These are phyloP conservation scores for Rhyacichthys aspro DNA, from an alignment of 2,797 vertebrate genomes.

Conservation along the genomic window DNA sequence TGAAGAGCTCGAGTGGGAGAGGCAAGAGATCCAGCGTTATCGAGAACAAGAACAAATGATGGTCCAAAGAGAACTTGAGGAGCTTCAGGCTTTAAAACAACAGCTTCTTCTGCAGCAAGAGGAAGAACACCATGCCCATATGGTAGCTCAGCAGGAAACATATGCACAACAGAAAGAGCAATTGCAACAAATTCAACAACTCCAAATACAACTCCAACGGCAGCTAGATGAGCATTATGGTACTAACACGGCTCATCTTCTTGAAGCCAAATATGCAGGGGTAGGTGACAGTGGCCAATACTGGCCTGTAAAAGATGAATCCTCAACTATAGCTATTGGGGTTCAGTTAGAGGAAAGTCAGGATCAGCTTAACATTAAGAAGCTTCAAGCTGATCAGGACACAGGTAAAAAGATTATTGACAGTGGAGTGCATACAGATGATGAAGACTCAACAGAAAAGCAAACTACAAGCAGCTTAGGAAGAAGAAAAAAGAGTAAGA, in stretches of 20 bases:
- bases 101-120: slow-evolving; percentile 96
- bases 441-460: slow-evolving; percentile 91
- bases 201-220: slow-evolving; percentile 95
- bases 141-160: slow-evolving; percentile 96
- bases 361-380: slow-evolving; percentile 83
- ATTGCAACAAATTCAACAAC: slow-evolving; percentile 95
- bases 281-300: slow-evolving; percentile 88
- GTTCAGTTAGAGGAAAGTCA: slow-evolving; percentile 66
- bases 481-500: slow-evolving; percentile 88
- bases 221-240: slow-evolving; percentile 96
- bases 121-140: slow-evolving; percentile 95
- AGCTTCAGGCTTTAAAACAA: slow-evolving; percentile 96
- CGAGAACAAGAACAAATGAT: slow-evolving; percentile 97
- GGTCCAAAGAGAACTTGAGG: slow-evolving; percentile 97
- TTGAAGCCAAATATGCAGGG: slow-evolving; percentile 88
- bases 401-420: slow-evolving; percentile 89
- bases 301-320: slow-evolving; percentile 91
- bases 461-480: slow-evolving; percentile 76
- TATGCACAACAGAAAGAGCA: slow-evolving; percentile 94
- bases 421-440: slow-evolving; percentile 96
- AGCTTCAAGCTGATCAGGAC: slow-evolving; percentile 84
- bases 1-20: slow-evolving; percentile 97
- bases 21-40: slow-evolving; percentile 97
- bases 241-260: slow-evolving; percentile 84
- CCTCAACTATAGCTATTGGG: slow-evolving; percentile 77